phyloP scores from a whole-genome alignment of 1,140 invertebrate species.

The Conus betulinus region DNA sequence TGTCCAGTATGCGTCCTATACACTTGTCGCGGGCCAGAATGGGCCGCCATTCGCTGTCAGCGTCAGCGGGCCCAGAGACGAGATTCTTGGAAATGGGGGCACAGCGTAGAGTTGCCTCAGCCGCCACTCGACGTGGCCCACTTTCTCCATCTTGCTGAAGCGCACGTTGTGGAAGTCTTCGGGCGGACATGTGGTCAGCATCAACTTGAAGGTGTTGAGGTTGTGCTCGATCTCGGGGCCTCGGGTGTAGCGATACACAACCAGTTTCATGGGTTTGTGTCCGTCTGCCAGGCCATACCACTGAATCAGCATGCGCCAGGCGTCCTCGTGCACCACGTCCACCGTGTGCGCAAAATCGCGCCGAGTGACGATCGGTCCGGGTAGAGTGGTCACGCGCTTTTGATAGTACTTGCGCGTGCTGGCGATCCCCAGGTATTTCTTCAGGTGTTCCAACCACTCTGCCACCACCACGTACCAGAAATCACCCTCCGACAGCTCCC shows the following conservation, averaged over 20 bases:
- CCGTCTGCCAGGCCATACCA: constrained; percentile 72
- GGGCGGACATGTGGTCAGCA: constrained; percentile 59
- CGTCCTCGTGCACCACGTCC: constrained; percentile 71
- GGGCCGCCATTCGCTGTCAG: constrained; percentile 65
- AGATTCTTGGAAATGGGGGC: constrained; percentile 49
- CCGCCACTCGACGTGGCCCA: constrained; percentile 69
- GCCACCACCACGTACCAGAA: constrained; percentile 71
- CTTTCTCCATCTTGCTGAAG: constrained; percentile 73
- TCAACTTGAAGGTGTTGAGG: constrained; percentile 70
- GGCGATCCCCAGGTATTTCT: constrained; percentile 67
- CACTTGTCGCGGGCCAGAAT: constrained; percentile 63
- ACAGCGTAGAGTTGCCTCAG: constrained; percentile 63
- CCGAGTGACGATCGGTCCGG: constrained; percentile 66
- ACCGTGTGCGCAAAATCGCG: constrained; percentile 70
- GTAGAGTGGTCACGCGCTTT: constrained; percentile 57
- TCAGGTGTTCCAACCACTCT: constrained; percentile 71
- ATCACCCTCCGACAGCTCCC: constrained; percentile 66
- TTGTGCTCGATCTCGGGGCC: constrained; percentile 71
- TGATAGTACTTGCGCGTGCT: constrained; percentile 66
- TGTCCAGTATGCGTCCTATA: constrained; percentile 64
- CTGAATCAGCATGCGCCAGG: constrained; percentile 67
- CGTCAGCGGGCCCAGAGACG: constrained; percentile 68
- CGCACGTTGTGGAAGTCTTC: constrained; percentile 71
- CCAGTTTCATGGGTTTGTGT: constrained; percentile 68
- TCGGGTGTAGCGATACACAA: constrained; percentile 68